These are phyloP conservation scores for Naso thynnoides DNA, from an alignment of 2,797 vertebrate genomes.

Conservation along the genomic window DNA sequence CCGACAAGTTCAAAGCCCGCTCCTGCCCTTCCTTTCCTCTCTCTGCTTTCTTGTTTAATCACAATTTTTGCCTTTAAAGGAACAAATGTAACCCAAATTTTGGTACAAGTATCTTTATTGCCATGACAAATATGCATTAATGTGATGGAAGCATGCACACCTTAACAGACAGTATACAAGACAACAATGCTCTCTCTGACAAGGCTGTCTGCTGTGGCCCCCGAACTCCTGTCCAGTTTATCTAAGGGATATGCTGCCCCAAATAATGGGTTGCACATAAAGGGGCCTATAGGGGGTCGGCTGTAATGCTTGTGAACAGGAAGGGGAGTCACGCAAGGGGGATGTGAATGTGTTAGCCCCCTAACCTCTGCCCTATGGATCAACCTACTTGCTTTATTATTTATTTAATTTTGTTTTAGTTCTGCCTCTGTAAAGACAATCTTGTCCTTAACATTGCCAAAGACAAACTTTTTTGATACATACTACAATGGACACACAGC, in stretches of 20 bases:
- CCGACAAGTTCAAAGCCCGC: slow-evolving; percentile 36
- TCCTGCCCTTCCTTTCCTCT: neutral
- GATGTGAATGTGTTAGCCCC: slow-evolving; percentile 32
- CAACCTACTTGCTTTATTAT: neutral
- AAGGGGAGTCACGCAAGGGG: slow-evolving; percentile 68
- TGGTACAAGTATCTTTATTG: slow-evolving; percentile 31
- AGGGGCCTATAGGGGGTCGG: slow-evolving; percentile 41
- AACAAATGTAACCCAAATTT: neutral
- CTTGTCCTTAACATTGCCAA: neutral
- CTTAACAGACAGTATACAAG: slow-evolving; percentile 26
- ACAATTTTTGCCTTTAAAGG: neutral
- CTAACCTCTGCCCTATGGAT: neutral
- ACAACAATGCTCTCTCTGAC: slow-evolving; percentile 42
- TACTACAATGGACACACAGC: neutral
- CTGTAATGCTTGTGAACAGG: slow-evolving; percentile 51
- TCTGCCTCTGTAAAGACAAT: neutral
- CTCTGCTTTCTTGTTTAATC: neutral
- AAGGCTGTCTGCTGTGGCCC: neutral
- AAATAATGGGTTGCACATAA: slow-evolving; percentile 62
- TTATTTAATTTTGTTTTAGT: neutral
- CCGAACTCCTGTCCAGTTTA: slow-evolving; percentile 44
- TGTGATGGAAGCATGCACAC: slow-evolving; percentile 28
- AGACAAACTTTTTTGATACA: neutral
- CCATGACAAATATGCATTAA: slow-evolving; percentile 46
- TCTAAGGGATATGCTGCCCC: slow-evolving; percentile 47